phyloP scores from a whole-genome alignment of 2,113 vertebrate genomes.

The Lepus europaeus region DNA sequence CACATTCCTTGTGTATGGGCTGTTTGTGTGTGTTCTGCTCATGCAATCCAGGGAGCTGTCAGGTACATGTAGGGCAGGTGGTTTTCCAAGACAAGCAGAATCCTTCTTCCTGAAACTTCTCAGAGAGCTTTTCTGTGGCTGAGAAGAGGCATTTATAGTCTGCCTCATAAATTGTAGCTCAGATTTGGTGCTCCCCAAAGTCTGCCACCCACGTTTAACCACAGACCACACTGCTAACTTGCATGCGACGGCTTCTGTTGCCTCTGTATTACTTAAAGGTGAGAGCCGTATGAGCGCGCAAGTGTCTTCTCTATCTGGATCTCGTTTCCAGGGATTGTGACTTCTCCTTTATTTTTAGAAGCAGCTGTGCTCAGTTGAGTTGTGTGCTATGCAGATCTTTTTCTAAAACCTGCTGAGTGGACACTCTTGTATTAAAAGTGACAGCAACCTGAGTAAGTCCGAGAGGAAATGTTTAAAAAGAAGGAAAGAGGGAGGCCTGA shows the following conservation, averaged over 20 bases:
- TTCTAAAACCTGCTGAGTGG: slow-evolving; percentile 1
- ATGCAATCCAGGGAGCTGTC: background rate
- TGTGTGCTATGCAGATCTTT: background rate
- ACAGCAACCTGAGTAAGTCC: background rate
- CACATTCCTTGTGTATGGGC: background rate
- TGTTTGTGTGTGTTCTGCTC: background rate
- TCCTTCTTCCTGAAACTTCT: background rate
- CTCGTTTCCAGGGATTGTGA: background rate
- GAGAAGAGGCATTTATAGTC: background rate
- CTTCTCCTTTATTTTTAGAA: slow-evolving; percentile 46
- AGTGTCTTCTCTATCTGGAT: background rate
- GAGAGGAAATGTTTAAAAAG: background rate
- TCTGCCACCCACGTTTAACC: background rate
- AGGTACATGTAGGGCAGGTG: background rate
- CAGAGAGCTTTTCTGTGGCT: background rate
- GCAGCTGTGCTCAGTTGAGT: background rate
- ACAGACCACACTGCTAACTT: background rate
- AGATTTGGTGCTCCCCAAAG: background rate
- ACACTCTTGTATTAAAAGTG: background rate
- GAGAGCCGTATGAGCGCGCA: background rate
- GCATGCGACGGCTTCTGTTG: background rate
- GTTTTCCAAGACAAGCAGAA: background rate
- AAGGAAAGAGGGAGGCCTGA: background rate
- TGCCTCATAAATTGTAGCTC: background rate
- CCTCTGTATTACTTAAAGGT: background rate